Base-by-base conservation (phyloP, 2,797 vertebrate species). In the Manis crassicaudata region DNA sequence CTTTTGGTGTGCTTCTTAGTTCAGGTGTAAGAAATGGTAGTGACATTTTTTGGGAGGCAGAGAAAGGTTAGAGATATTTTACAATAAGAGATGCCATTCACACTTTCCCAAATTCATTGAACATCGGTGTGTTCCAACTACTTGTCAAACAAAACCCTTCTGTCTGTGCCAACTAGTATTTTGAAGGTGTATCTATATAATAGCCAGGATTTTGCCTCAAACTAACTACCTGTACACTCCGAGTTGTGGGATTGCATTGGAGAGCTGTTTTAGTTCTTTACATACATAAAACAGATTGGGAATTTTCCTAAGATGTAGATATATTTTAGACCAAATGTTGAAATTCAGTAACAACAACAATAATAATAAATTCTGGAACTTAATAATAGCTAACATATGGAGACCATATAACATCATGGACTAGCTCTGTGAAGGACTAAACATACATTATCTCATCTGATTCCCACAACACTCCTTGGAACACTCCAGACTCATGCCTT, bases 321-420 rank as follows among this genome's bases (percentile, higher is more conserved):
- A 23, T 32, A 50, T 60, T 94, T 77, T 84, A 94, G 73, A 72
- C 6, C n/a, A 87, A 95, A 91, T 37, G 25, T 60, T 89, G 46
- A 90, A 88, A 82, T 68, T 88, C 21, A 87, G 11, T 17, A 80
- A 90, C 20, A 86, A 54, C n/a, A 87, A n/a, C 3, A 80, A n/a
- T 0, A 84, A 80, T 18, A 73, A 73, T 92, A 63, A 65, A 90
- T 93, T 70, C 46, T 81, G 21, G 18, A 50, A n/a, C 12, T 65
- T 72, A 63, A 12, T 91, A 58, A 81, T 25, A 76, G 54, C 27
- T 73, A 79, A 32, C 62, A 73, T 32, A 17, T 32, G 18, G 35
- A n/a, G 27, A 70, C 8, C 32, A 54, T 17, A 10, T 7, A 23
- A 21, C 63, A 63, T 67, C 40, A 11, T 27, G 43, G 46, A 16